Evolutionary conservation across 2,888 invertebrate genomes (phyloP), one percentile per base, ranked within the genome.

Genomic region (Linnaemya vulpina): DNA sequence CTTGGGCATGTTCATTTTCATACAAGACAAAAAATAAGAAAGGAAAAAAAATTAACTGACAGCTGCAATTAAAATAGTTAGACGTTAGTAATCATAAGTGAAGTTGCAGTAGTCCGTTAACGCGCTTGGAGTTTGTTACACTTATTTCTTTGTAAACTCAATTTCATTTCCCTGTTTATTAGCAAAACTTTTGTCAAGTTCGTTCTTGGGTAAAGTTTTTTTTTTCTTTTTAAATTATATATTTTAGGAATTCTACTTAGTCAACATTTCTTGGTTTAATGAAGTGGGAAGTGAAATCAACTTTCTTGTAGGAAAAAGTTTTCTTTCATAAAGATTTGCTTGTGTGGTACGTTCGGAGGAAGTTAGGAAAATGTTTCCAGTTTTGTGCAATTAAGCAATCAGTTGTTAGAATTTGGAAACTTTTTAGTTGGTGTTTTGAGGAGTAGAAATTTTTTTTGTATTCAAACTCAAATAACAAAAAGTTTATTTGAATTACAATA

Each of bases 231-330:
- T 3, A n/a, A 51, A 63, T 63, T 49, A 7, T 20, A 40, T 30
- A 40, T 22, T 68, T 68, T 63, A 13, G 76, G 13, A 2, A 11
- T 49, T 83, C 70, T 49, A 71, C 67, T 80, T 60, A 25, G 30
- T 10, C n/a, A 3, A 60, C n/a, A 49, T 38, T 55, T 63, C n/a
- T 35, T 74, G 17, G 38, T 30, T 51, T 87, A 86, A 87, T 86
- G 86, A 86, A 79, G 87, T 73, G 77, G 84, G 86, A 87, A 86
- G 80, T 86, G 46, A 60, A 70, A n/a, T 60, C 53, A 82, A 86
- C 76, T 86, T 83, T 81, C 49, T 38, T 53, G 22, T 43, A 17
- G 40, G 35, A 73, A 15, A 84, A 83, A 86, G 79, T 86, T 87
- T 86, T 80, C 76, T 74, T 68, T 70, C n/a, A 40, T 35, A 11